Evolutionary conservation across 2,113 vertebrate species (phyloP).

Genomic region (Muntiacus muntjak): DNA sequence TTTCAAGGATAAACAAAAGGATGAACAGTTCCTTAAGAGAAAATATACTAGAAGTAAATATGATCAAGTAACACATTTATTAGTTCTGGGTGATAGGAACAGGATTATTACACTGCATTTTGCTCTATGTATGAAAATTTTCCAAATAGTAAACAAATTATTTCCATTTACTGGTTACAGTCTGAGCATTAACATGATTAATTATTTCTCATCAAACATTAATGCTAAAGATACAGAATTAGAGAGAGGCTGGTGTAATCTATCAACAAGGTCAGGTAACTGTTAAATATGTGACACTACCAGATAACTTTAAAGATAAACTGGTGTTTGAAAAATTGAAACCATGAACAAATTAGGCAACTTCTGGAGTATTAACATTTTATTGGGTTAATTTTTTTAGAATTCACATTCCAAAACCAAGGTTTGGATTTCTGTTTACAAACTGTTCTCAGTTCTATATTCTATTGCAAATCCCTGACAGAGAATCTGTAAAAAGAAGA

Average conservation of each 20-base stretch:
- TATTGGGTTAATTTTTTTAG: not conserved
- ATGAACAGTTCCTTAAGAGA: not conserved
- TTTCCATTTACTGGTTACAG: not conserved
- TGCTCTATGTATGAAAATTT: not conserved
- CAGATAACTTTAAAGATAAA: not conserved
- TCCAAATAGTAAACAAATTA: not conserved
- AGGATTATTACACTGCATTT: not conserved
- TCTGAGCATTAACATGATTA: not conserved
- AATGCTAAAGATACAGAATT: not conserved
- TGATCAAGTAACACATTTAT: not conserved
- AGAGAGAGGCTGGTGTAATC: not conserved
- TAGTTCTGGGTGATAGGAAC: not conserved
- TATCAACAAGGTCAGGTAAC: not conserved
- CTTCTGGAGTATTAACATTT: not conserved
- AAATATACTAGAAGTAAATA: not conserved
- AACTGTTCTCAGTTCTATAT: not conserved
- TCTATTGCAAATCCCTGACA: not conserved
- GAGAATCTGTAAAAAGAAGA: not conserved
- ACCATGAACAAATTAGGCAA: not conserved
- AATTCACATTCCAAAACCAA: slow-evolving; percentile 5
- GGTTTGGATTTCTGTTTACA: not conserved
- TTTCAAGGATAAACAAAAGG: not conserved
- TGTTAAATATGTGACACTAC: not conserved
- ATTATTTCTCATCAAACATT: not conserved
- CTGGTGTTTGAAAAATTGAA: slow-evolving; percentile 6